These are phyloP conservation scores for Alces alces DNA, from an alignment of 2,113 vertebrate species.

Conservation along the genomic window DNA sequence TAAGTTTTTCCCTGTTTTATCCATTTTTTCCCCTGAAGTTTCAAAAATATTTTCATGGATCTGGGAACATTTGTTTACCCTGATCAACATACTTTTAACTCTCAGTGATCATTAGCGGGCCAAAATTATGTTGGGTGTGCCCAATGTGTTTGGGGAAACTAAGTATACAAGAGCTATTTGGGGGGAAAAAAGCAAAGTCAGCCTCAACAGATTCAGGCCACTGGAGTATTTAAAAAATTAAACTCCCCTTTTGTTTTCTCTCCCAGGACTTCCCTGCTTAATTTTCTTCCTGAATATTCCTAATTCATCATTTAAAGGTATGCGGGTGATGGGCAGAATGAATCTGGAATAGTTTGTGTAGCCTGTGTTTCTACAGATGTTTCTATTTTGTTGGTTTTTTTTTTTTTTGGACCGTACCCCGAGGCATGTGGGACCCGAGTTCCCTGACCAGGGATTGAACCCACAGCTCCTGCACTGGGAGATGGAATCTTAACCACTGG, in stretches of 20 bases:
- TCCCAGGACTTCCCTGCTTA: not conserved
- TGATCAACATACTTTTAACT: not conserved
- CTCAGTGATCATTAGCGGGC: not conserved
- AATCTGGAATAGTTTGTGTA: not conserved
- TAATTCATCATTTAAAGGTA: not conserved
- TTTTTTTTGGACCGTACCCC: not conserved
- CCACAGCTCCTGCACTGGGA: not conserved
- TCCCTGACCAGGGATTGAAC: not conserved
- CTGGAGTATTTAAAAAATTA: not conserved
- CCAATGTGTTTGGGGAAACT: not conserved
- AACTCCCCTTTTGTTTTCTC: not conserved
- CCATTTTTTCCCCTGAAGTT: not conserved
- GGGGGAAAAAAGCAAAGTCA: not conserved
- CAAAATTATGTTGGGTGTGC: not conserved
- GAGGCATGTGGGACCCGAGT: not conserved
- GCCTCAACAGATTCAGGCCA: not conserved
- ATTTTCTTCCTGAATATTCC: not conserved
- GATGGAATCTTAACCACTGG: not conserved
- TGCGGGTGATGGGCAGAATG: not conserved
- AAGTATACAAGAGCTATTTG: not conserved
- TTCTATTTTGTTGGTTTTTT: not conserved
- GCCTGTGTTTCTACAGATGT: not conserved
- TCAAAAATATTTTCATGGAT: not conserved
- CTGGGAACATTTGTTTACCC: not conserved
- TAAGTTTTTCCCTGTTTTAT: not conserved